A percentile compares a stretch with the other conserved stretches of the same genome.
Conservation (phyloP, 2,888 invertebrate species). For the Boloria selene region DNA sequence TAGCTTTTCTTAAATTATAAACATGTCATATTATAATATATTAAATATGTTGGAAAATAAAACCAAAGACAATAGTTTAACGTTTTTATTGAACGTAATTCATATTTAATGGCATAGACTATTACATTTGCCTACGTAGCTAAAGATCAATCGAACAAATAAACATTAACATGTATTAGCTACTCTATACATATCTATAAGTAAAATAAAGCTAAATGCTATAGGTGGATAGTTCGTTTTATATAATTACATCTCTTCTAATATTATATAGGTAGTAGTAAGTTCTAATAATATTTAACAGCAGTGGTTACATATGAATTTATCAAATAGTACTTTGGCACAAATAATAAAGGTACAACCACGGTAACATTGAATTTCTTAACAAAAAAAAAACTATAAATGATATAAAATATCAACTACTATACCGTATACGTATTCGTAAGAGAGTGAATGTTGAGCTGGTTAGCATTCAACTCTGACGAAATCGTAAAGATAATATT, state of each 20-base stretch:
- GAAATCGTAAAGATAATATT: conserved; percentile 5
- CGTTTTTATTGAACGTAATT: conserved; percentile 80
- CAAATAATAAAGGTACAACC: conserved; percentile 33
- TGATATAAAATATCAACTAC: neutral
- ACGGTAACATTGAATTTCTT: conserved; percentile 22
- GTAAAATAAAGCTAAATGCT: conserved; percentile 32
- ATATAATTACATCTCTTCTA: conserved; percentile 35
- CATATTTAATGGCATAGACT: conserved; percentile 58
- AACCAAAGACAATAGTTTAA: conserved; percentile 63
- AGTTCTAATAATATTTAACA: conserved; percentile 19
- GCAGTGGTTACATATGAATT: conserved; percentile 13
- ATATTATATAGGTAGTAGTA: conserved; percentile 20
- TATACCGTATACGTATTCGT: conserved; percentile 2
- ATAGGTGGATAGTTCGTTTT: conserved; percentile 39
- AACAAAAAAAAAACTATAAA: neutral
- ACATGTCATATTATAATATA: neutral
- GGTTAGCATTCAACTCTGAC: conserved; percentile 52
- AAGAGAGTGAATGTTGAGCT: conserved; percentile 54
- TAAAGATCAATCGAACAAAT: conserved; percentile 59
- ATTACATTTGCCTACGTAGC: conserved; percentile 68
- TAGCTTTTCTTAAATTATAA: neutral
- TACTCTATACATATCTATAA: conserved; percentile 49
- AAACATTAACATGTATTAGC: conserved; percentile 50
- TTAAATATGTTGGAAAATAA: conserved; percentile 38
- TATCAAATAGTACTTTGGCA: conserved; percentile 43